phyloP scores from a whole-genome alignment of 2,888 invertebrate genomes.

The Eurytoma adleriae region DNA sequence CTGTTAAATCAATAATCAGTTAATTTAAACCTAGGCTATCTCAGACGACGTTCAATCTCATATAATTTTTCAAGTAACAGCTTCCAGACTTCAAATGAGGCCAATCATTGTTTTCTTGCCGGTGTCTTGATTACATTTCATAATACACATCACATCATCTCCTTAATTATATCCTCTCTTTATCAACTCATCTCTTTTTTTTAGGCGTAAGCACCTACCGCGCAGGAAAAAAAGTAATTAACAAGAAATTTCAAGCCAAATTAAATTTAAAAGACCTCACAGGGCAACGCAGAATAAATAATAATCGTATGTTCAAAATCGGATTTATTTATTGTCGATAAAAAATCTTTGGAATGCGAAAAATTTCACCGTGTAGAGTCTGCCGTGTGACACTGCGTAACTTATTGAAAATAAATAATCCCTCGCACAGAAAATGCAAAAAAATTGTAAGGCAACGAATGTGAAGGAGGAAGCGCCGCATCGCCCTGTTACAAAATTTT shows the following conservation, averaged over 20 bases:
- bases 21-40: neutral
- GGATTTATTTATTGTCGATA: too few relatives aligned
- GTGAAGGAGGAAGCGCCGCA: conserved; percentile 15
- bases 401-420: neutral
- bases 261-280: too few relatives aligned
- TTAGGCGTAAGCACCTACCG: neutral
- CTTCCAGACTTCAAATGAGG: neutral
- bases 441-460: too few relatives aligned
- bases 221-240: too few relatives aligned
- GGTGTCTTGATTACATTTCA: conserved; percentile 5
- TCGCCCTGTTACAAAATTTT: conserved; percentile 25
- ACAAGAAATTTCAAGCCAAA: too few relatives aligned
- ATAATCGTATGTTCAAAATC: too few relatives aligned
- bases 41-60: neutral
- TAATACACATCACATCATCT: conserved; percentile 16
- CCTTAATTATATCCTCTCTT: conserved; percentile 42
- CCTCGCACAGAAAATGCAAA: neutral
- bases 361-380: too few relatives aligned
- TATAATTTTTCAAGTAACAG: conserved; percentile 7
- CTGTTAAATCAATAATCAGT: neutral
- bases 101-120: conserved; percentile 31
- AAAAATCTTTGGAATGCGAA: too few relatives aligned
- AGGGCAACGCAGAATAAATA: too few relatives aligned
- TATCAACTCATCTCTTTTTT: conserved; percentile 17
- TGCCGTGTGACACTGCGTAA: too few relatives aligned